phyloP scores from a whole-genome alignment of 2,797 vertebrate genomes.

The Gallirallus australis region DNA sequence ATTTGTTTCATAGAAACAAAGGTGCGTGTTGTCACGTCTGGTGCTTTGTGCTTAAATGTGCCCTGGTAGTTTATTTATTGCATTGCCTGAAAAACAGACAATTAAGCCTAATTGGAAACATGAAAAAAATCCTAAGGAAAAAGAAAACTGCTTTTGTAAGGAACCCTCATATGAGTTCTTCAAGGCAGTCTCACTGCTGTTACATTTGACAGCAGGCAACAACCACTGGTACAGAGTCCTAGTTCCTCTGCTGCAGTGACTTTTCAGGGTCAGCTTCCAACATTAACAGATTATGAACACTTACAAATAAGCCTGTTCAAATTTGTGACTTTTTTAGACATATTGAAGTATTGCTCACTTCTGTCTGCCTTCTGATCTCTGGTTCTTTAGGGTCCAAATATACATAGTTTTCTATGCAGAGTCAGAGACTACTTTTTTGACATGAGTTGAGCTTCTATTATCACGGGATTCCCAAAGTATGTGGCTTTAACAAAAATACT shows the following conservation, averaged over 20 bases:
- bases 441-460: accelerated
- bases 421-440: not conserved
- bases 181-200: not conserved
- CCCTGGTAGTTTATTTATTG: not conserved
- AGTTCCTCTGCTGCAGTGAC: not conserved
- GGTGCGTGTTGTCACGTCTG: not conserved
- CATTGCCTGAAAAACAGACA: not conserved
- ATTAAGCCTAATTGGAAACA: not conserved
- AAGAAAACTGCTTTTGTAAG: not conserved
- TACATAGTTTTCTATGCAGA: not conserved
- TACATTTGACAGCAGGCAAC: not conserved
- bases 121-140: not conserved
- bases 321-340: not conserved
- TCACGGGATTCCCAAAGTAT: not conserved
- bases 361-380: not conserved
- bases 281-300: not conserved
- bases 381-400: not conserved
- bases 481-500: not conserved
- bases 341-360: not conserved
- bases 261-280: not conserved
- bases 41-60: not conserved
- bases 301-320: not conserved
- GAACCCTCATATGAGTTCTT: not conserved
- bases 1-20: not conserved
- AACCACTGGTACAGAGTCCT: not conserved